Conservation (phyloP, 2,888 invertebrate species). For the Hymenopus coronatus region DNA sequence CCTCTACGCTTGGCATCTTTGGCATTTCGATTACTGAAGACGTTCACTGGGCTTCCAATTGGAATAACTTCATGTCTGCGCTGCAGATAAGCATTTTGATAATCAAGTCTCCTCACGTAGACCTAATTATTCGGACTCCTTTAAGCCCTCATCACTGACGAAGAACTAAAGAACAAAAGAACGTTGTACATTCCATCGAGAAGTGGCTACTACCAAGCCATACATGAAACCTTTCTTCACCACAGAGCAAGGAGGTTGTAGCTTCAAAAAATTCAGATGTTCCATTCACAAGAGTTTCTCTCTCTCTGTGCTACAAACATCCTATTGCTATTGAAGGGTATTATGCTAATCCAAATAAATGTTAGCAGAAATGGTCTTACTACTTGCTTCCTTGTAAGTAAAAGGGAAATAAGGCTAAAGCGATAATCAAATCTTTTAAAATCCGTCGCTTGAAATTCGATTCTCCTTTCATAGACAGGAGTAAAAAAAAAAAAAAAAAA, state of each 20-base stretch:
- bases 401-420: no score
- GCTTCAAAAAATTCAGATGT: background rate
- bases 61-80: background rate
- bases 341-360: no score
- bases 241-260: background rate
- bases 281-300: no score
- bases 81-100: background rate
- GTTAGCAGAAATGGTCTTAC: no score
- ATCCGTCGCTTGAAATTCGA: no score
- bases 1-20: background rate
- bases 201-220: background rate
- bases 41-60: background rate
- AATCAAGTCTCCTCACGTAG: background rate
- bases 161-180: background rate
- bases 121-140: background rate
- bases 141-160: background rate
- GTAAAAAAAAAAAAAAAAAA: no score
- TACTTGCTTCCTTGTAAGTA: no score
- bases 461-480: no score
- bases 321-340: no score
- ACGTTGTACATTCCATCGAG: background rate
- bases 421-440: no score
- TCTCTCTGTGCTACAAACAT: no score
- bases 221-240: background rate
- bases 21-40: background rate